Evolutionary conservation across 2,888 invertebrate genomes (phyloP), one percentile per base, ranked within the genome.

Genomic region (Micropterix aruncella): DNA sequence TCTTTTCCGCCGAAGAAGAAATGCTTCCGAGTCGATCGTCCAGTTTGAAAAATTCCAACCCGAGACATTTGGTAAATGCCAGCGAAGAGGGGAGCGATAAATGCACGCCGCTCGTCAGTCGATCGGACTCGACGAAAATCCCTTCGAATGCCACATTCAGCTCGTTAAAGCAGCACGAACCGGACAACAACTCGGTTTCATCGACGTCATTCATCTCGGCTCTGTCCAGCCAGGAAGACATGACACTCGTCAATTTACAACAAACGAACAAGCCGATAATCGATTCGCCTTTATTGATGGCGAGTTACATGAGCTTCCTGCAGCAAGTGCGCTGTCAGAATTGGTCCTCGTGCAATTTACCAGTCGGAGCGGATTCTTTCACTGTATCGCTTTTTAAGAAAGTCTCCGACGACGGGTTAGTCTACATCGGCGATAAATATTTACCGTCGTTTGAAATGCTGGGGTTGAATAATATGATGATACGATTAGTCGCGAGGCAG

Each of bases 1-100:
- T 92, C 64, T 93, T 89, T 60, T 93, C 93, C 0, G 93, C 93
- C 0, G 92, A 93, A 57, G 93, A 94, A 63, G 93, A 92, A 53
- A 75, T 84, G 54, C 75, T 75, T 51, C 79, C 77, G 17, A 81
- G 80, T 53, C 67, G 80, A 9, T 80, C 79, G 16, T 81, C 81
- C 1, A 81, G 81, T 52, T 60, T 81, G 43, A 71, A 80, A 47
- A 79, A 80, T 59, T 82, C 81, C 1, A 69, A 69, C 40, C 70
- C 67, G 36, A 68, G 70, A 39, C 19, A 39, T 5, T 5, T 7
- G 12, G 5, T 27, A 5, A 68, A 70, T 18, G 66, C 70, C 40
- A 66, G 63, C 46, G 67, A 69, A 40, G 60, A 62, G 38, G 58
- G 56, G 2, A 66, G 59, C 41, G 70, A 70, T 40, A 67, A 66